Conservation (phyloP, 1,140 invertebrate genomes). For the Anoplolepis gracilipes region DNA sequence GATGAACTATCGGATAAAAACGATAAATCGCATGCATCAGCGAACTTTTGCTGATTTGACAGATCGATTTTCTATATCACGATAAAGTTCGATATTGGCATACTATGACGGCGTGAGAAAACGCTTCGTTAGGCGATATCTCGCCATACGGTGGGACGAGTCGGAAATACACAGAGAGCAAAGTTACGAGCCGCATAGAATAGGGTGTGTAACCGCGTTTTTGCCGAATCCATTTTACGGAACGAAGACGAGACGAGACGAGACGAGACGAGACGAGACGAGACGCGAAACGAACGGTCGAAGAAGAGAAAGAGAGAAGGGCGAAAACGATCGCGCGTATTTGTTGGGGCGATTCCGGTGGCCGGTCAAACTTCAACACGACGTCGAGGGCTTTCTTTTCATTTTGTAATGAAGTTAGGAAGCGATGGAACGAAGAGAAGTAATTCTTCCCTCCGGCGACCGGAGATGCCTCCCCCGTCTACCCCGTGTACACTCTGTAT, state of each 20-base stretch:
- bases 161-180: slow-evolving; percentile 35
- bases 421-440: slow-evolving; percentile 54
- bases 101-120: slow-evolving; percentile 26
- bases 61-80: slow-evolving; percentile 29
- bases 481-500: slow-evolving; percentile 7
- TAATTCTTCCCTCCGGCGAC: slow-evolving; percentile 42
- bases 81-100: slow-evolving; percentile 28
- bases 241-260: background rate
- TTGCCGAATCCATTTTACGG: slow-evolving; percentile 39
- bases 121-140: slow-evolving; percentile 54
- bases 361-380: slow-evolving; percentile 32
- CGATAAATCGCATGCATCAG: background rate
- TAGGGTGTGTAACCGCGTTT: slow-evolving; percentile 41
- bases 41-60: slow-evolving; percentile 14
- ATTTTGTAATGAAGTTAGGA: slow-evolving; percentile 47
- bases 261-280: background rate
- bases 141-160: slow-evolving; percentile 37
- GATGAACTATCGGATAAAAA: background rate
- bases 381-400: slow-evolving; percentile 48
- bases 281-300: background rate
- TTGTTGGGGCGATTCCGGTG: slow-evolving; percentile 38
- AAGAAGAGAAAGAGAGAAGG: background rate
- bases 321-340: slow-evolving; percentile 11
- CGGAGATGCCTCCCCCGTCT: background rate
- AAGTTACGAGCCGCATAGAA: slow-evolving; percentile 29